These are phyloP conservation scores for Stenopsyche tienmushanensis DNA, from an alignment of 1,140 invertebrate species.

Conservation along the genomic window DNA sequence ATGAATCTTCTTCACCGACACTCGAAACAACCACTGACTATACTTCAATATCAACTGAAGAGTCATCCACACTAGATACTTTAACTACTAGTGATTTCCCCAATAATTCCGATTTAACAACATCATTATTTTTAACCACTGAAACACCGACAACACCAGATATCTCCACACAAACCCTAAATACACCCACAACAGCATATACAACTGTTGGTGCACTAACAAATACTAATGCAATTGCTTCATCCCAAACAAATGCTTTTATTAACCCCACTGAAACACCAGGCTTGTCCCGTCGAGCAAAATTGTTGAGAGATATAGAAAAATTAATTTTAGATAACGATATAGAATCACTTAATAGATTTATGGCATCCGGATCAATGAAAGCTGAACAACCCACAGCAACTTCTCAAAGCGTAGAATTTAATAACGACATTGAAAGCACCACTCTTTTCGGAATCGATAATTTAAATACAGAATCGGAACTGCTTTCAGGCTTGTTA, in stretches of 20 bases:
- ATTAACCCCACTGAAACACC: slow-evolving; percentile 19
- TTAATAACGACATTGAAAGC: not conserved
- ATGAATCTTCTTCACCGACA: no score
- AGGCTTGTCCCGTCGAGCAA: slow-evolving; percentile 52
- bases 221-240: slow-evolving; percentile 23
- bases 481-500: no score
- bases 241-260: slow-evolving; percentile 10
- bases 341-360: slow-evolving; percentile 38
- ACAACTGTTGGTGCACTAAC: slow-evolving; percentile 28
- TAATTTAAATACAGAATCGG: no score
- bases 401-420: no score
- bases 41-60: not conserved
- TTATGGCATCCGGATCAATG: slow-evolving; percentile 19
- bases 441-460: no score
- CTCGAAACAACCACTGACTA: not conserved
- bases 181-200: not conserved
- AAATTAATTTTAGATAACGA: slow-evolving; percentile 52
- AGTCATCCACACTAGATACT: not conserved
- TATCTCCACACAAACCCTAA: no score
- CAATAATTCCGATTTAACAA: slow-evolving; percentile 3
- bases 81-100: not conserved
- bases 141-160: slow-evolving; percentile 8
- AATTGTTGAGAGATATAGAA: slow-evolving; percentile 55
- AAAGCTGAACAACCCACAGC: not conserved
- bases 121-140: slow-evolving; percentile 4